phyloP scores from a whole-genome alignment of 1,140 invertebrate genomes.

The Maniola jurtina region DNA sequence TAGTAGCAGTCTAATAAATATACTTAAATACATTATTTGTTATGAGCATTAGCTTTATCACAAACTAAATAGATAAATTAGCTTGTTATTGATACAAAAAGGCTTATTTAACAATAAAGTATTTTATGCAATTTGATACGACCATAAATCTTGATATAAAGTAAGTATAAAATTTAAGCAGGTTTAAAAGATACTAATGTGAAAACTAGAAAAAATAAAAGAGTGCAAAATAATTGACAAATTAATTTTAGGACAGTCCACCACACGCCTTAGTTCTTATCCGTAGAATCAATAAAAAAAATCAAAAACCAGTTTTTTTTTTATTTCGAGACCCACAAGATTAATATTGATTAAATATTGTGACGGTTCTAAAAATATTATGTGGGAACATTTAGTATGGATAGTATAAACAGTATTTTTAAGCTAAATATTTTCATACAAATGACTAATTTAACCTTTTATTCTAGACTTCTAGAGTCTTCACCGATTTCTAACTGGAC shows the following conservation, averaged over 20 bases:
- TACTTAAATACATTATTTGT: no score
- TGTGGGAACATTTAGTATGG: constrained; percentile 5
- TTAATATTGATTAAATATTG: constrained; percentile 12
- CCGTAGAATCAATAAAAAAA: neutral
- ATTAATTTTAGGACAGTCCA: constrained; percentile 15
- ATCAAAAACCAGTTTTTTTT: neutral
- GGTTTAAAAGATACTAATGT: neutral
- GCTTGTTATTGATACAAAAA: no score
- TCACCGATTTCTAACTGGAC: no score
- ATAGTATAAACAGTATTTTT: no score
- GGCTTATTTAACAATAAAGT: neutral
- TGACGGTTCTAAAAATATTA: constrained; percentile 9
- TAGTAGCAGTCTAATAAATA: no score
- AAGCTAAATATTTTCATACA: no score
- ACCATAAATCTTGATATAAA: neutral
- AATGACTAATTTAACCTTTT: no score
- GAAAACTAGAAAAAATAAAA: constrained; percentile 3
- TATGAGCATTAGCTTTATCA: no score
- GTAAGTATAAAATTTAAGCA: neutral
- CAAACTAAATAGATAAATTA: no score
- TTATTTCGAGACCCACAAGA: constrained; percentile 4
- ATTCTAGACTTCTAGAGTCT: no score
- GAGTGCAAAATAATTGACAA: constrained; percentile 22
- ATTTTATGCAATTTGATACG: constrained; percentile 1
- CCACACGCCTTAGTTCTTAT: constrained; percentile 11